Conservation (phyloP, 2,113 vertebrate genomes). For the Vireo altiloquus region DNA sequence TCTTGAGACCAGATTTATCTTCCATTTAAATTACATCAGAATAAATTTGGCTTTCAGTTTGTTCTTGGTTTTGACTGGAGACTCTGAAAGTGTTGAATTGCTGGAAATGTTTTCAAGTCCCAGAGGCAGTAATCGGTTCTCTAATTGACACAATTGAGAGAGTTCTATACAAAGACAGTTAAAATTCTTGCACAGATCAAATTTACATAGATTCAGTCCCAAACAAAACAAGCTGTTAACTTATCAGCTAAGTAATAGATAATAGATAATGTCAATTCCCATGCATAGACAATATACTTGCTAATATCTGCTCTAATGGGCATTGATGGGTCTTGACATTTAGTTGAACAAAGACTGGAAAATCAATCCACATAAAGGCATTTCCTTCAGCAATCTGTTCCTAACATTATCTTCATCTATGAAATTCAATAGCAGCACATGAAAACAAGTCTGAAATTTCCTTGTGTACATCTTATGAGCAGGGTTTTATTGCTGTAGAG, state of each 20-base stretch:
- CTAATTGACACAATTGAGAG: background rate
- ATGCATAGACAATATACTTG: background rate
- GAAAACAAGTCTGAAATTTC: background rate
- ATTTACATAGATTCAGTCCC: background rate
- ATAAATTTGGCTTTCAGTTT: constrained; percentile 37
- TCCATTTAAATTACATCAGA: constrained; percentile 24
- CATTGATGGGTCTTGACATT: background rate
- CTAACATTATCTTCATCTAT: background rate
- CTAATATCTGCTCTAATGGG: background rate
- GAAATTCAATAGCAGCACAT: background rate
- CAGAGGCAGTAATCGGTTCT: background rate
- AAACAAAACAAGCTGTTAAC: background rate
- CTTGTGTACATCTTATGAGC: background rate
- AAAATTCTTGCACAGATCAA: background rate
- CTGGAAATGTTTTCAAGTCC: constrained; percentile 35
- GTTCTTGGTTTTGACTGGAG: constrained; percentile 14
- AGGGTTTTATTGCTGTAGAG: background rate
- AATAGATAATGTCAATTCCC: background rate
- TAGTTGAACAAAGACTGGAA: background rate
- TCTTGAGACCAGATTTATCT: constrained; percentile 32
- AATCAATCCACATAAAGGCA: background rate
- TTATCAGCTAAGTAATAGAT: background rate
- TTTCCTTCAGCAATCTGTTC: background rate
- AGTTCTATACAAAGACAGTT: background rate
- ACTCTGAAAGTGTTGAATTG: constrained; percentile 6